Percentiles rank a stretch among this genome's conserved stretches.
Evolutionary conservation across 64 coral and sea anemone genomes (phyloP).

Genomic region (Montipora efflorescens): DNA sequence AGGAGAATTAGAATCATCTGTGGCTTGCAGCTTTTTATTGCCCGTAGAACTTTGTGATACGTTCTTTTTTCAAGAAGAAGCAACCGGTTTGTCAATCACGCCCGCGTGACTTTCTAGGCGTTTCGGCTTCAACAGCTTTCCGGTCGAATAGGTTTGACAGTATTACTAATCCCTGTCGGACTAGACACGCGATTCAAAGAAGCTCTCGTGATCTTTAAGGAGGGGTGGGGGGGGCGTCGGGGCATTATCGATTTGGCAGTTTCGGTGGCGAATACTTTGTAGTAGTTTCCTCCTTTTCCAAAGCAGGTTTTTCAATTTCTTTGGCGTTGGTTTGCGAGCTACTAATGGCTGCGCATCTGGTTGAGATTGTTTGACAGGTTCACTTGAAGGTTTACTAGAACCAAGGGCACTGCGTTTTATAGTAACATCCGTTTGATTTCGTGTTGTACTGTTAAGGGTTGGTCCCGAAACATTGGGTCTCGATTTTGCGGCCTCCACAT

Average conservation of each 20-base stretch:
- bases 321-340: slow-evolving; percentile 29
- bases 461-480: slow-evolving; percentile 67
- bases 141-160: slow-evolving; percentile 66
- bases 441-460: slow-evolving; percentile 7
- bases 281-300: background rate
- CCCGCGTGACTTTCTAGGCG: slow-evolving; percentile 82
- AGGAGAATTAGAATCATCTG: too few relatives aligned
- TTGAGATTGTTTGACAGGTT: background rate
- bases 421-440: slow-evolving; percentile 36
- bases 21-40: background rate
- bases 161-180: slow-evolving; percentile 46
- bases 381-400: background rate
- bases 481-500: slow-evolving; percentile 2
- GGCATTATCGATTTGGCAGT: slow-evolving; percentile 40
- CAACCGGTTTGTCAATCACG: slow-evolving; percentile 48
- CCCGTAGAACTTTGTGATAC: background rate
- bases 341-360: background rate
- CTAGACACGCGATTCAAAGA: slow-evolving; percentile 68
- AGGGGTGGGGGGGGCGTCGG: too few relatives aligned
- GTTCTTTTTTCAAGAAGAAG: slow-evolving; percentile 3
- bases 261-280: slow-evolving; percentile 22
- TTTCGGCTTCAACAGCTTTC: slow-evolving; percentile 11
- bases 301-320: background rate
- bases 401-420: background rate
- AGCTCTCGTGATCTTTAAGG: slow-evolving; percentile 25